These are phyloP conservation scores for Tupaia chinensis DNA, from an alignment of 2,113 vertebrate species.

Conservation along the genomic window DNA sequence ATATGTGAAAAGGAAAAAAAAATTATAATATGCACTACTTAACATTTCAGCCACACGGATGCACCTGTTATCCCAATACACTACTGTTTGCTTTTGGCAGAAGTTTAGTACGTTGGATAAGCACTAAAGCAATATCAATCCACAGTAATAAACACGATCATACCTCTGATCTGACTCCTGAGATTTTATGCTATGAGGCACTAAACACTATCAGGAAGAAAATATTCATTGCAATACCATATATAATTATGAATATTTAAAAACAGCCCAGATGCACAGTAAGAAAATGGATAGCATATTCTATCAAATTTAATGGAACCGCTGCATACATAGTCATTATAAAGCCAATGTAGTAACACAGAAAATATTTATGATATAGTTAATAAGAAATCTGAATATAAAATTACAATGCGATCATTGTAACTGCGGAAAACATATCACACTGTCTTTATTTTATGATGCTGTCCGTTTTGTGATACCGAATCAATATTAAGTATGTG, in stretches of 20 bases:
- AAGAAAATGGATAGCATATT: conserved; percentile 34
- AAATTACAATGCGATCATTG: neutral
- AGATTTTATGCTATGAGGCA: neutral
- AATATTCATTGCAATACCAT: neutral
- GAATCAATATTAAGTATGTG: neutral
- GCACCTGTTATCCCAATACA: neutral
- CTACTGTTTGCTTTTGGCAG: neutral
- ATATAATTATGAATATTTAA: conserved; percentile 45
- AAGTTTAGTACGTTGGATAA: neutral
- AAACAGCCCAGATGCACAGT: neutral
- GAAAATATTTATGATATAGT: neutral
- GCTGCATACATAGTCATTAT: neutral
- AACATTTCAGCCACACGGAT: neutral
- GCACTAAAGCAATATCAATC: neutral
- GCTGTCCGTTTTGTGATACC: neutral
- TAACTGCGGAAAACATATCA: neutral
- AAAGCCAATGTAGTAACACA: neutral
- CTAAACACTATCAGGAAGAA: neutral
- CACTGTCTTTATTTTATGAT: neutral
- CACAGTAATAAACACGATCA: neutral
- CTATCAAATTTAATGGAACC: neutral
- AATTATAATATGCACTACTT: neutral
- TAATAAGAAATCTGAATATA: neutral
- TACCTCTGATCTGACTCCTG: neutral
- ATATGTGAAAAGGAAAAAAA: neutral